phyloP scores from a whole-genome alignment of 2,113 vertebrate species.

The Zapus hudsonius region DNA sequence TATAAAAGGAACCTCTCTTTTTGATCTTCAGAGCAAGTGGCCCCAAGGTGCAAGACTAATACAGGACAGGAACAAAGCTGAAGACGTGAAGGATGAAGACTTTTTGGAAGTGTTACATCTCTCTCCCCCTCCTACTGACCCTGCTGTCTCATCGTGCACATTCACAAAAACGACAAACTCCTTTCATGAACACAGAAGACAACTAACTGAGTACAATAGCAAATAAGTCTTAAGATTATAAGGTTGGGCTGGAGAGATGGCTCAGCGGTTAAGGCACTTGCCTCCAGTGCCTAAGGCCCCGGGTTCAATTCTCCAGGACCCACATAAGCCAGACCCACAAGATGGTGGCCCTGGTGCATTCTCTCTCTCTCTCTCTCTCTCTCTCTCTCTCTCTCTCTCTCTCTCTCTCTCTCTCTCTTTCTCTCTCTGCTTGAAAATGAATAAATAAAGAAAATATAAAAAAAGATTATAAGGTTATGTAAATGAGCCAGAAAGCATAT shows the following conservation, averaged over 20 bases:
- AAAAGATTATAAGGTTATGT: neutral
- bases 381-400: too few species aligned
- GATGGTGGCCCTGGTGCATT: too few species aligned
- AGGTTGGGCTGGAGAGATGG: too few species aligned
- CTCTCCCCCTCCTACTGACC: neutral
- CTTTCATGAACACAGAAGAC: neutral
- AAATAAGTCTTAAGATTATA: conserved; percentile 15
- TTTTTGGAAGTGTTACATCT: neutral
- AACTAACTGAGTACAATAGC: neutral
- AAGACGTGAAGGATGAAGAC: conserved; percentile 20
- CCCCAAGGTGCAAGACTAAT: neutral
- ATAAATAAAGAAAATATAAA: too few species aligned
- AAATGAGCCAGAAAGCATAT: neutral
- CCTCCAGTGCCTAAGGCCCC: too few species aligned
- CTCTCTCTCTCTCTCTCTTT: too few species aligned
- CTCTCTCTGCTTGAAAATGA: too few species aligned
- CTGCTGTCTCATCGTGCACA: neutral
- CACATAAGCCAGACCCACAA: too few species aligned
- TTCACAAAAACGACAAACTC: neutral
- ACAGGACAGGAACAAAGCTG: neutral
- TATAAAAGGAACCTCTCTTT: neutral
- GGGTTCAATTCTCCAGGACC: too few species aligned
- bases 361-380: too few species aligned
- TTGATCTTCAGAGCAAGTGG: neutral
- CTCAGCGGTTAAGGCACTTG: too few species aligned